Conservation (phyloP, 2,797 vertebrate species). For the Sternotherus odoratus region DNA sequence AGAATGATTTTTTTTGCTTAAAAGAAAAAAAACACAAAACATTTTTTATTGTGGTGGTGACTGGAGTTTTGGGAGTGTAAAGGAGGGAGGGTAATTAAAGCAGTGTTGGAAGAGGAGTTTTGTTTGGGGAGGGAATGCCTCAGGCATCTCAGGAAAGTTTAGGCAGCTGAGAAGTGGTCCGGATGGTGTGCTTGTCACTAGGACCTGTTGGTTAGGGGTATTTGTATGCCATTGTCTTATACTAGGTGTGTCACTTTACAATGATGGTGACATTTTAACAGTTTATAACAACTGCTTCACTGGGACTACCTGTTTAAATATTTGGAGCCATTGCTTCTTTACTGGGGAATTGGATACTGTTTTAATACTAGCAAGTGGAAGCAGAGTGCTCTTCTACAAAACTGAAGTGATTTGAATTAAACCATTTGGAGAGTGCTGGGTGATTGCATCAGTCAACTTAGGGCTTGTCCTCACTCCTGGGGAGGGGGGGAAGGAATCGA, state of each 20-base stretch:
- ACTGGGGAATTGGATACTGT: background rate
- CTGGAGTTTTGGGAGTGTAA: background rate
- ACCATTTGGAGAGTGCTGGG: background rate
- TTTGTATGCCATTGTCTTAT: rapidly evolving
- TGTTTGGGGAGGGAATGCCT: background rate
- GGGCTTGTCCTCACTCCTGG: no score
- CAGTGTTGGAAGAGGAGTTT: background rate
- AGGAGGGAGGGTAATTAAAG: background rate
- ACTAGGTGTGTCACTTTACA: background rate
- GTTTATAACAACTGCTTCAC: background rate
- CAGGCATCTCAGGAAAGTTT: background rate
- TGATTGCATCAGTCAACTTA: background rate
- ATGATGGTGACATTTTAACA: background rate
- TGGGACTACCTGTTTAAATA: background rate
- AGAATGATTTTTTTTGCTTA: background rate
- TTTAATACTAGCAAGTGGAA: background rate
- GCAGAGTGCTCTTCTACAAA: background rate
- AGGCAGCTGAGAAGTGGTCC: background rate
- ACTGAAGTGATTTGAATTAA: background rate
- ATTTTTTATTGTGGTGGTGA: background rate
- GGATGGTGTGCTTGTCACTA: no score
- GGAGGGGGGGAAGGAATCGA: no score
- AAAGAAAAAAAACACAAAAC: background rate
- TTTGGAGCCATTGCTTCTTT: background rate
- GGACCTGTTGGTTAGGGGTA: background rate